Evolutionary conservation across 2,888 invertebrate species (phyloP).

Genomic region (Steromphala cineraria): DNA sequence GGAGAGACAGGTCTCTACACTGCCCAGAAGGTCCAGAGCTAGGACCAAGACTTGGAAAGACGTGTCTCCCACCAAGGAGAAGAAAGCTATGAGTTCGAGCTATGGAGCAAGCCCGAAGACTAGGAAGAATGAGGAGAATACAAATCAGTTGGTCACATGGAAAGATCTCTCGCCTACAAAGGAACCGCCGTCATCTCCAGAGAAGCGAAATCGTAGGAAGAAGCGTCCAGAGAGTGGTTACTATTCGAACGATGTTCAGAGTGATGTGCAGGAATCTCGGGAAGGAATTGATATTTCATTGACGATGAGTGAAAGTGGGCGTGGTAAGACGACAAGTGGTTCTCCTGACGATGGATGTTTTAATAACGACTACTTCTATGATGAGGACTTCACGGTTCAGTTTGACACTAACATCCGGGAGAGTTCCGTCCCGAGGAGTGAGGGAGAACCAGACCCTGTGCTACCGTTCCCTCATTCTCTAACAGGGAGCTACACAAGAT

Average conservation of each 20-base stretch:
- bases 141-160: constrained; percentile 53
- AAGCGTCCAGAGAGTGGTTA: constrained; percentile 50
- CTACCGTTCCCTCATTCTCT: constrained; percentile 33
- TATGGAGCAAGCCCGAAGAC: constrained; percentile 28
- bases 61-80: constrained; percentile 39
- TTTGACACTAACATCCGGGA: constrained; percentile 67
- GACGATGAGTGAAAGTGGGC: constrained; percentile 28
- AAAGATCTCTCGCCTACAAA: constrained; percentile 62
- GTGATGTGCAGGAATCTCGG: constrained; percentile 42
- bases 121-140: constrained; percentile 29
- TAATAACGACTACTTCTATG: constrained; percentile 74
- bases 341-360: constrained; percentile 63
- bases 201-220: constrained; percentile 20
- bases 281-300: constrained; percentile 48
- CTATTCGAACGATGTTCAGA: constrained; percentile 49
- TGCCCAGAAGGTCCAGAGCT: constrained; percentile 13
- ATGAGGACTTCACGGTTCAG: constrained; percentile 72
- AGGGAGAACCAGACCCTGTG: constrained; percentile 40
- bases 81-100: constrained; percentile 23
- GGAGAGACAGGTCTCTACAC: background rate
- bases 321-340: background rate
- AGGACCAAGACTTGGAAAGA: constrained; percentile 43
- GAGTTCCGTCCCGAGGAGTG: constrained; percentile 49
- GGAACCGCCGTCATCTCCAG: constrained; percentile 23
- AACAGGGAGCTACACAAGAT: constrained; percentile 40